Base-by-base conservation (phyloP, 2,888 invertebrate species). In the Litoditis marina region DNA sequence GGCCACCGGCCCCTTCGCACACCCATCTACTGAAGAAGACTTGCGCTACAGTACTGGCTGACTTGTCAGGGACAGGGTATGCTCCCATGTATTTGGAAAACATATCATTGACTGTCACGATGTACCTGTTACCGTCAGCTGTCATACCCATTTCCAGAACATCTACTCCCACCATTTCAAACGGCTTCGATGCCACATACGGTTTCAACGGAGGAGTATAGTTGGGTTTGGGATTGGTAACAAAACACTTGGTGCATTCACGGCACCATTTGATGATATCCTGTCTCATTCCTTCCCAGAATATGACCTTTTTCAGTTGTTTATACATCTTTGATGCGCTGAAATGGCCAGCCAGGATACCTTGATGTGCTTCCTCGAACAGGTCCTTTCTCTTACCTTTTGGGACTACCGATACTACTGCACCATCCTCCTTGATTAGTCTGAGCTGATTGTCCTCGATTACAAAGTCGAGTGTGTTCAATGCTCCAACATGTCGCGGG, bases 61-160 rank as follows among this genome's bases (percentile, higher is more conserved):
- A 28, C 36, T 57, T 57, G 4, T 46, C 32, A 30, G 16, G 28
- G n/a, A 57, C n/a, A 30, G 50, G 13, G 19, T 57, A 49, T 7
- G 49, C 49, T 28, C 30, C 16, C 6, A 13, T 49, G 22, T 25
- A 53, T 22, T 60, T 60, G 4, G 60, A 30, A 19, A 60, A 60
- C 2, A 25, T 19, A 22, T 60, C 60, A 3, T 51, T 31, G 1
- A 60, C 44, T 22, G 60, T 42, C 4, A 60, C 22, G 13, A 51
- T 44, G 60, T n/a, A n/a, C n/a, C n/a, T n/a, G n/a, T n/a, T n/a
- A n/a, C n/a, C n/a, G n/a, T n/a, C n/a, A n/a, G n/a, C n/a, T n/a
- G n/a, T n/a, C n/a, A n/a, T n/a, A n/a, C n/a, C n/a, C n/a, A n/a
- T n/a, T n/a, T n/a, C n/a, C n/a, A n/a, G n/a, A n/a, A n/a, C n/a